Conservation (phyloP, 2,797 vertebrate genomes). For the Labeo calbasu region DNA sequence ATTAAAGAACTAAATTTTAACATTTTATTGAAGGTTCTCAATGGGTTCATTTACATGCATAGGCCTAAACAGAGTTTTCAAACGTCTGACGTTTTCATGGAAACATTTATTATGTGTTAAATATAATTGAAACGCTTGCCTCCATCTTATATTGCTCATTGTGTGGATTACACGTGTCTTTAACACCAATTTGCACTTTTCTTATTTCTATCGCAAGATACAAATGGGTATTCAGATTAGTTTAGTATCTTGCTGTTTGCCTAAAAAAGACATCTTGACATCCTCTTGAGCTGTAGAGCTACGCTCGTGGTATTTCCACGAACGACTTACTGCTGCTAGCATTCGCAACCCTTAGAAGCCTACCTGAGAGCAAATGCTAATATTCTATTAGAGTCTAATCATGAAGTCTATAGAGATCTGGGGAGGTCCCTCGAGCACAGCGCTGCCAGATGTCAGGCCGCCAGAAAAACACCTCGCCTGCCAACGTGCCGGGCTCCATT, state of each 20-base stretch:
- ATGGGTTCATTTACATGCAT: slow-evolving; percentile 66
- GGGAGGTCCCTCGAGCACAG: slow-evolving; percentile 78
- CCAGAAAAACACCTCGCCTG: slow-evolving; percentile 81
- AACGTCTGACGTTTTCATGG: neutral
- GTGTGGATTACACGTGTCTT: slow-evolving; percentile 14
- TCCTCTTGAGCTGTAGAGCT: slow-evolving; percentile 5
- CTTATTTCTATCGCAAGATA: slow-evolving; percentile 3
- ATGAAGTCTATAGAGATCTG: slow-evolving; percentile 81
- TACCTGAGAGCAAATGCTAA: slow-evolving; percentile 89
- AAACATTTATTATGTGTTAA: neutral
- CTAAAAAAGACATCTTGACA: slow-evolving; percentile 21
- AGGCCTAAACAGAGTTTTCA: slow-evolving; percentile 62
- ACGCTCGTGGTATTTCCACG: slow-evolving; percentile 60
- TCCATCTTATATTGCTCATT: neutral
- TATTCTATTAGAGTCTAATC: slow-evolving; percentile 90
- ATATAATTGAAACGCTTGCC: slow-evolving; percentile 47
- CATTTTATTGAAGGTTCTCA: slow-evolving; percentile 82
- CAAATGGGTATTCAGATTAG: slow-evolving; percentile 4
- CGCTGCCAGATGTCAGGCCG: slow-evolving; percentile 79
- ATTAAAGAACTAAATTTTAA: slow-evolving; percentile 92
- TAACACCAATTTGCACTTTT: neutral
- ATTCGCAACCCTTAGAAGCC: slow-evolving; percentile 77
- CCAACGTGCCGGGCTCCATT: slow-evolving; percentile 79
- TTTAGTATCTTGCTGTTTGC: slow-evolving; percentile 19
- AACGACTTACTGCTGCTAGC: slow-evolving; percentile 71